Evolutionary conservation across 2,113 vertebrate genomes (phyloP), one percentile per base, ranked within the genome.

Genomic region (Xiphophorus couchianus): DNA sequence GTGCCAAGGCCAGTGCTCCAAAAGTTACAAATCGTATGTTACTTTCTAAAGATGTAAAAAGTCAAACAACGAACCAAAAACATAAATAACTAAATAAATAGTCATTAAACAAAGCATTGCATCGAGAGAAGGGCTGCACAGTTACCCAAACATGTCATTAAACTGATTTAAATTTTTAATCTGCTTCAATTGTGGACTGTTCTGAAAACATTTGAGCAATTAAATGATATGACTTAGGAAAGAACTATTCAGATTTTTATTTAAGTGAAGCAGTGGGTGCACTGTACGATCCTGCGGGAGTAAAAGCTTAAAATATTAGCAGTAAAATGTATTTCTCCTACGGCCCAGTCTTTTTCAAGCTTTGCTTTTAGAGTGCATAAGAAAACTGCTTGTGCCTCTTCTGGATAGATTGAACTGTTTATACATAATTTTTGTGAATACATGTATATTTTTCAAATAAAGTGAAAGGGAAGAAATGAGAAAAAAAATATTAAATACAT

Each of bases 91-190:
- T 10, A 37, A 37, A 33, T 33, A 33, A 37, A 37, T 9, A 66
- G 3, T 3, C 10, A 4, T 39, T 30, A 71, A 42, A 58, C 30
- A 58, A 54, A 70, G 54, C 54, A 14, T 44, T 48, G 19, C 35
- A 70, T 39, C 31, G 14, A 67, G n/a, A 39, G 30, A 42, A 30
- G 51, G 12, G 11, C 14, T 69, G 61, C 65, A 42, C 62, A 69
- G 31, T 33, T 31, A 35, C 66, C n/a, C 64, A 58, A 27, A 51
- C 74, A 1, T 64, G 42, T 31, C 60, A 65, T 71, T 62, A 39
- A 72, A 76, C 67, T 61, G 3, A 54, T 69, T 12, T 64, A 66
- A 78, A 42, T 22, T 17, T 71, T 48, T 42, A 17, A 79, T 73
- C 35, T 76, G 65, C 68, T 42, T 54, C 19, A 31, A 60, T 31